Base-by-base conservation (phyloP, 2,888 invertebrate species). In the Drosophila pseudotakahashii region DNA sequence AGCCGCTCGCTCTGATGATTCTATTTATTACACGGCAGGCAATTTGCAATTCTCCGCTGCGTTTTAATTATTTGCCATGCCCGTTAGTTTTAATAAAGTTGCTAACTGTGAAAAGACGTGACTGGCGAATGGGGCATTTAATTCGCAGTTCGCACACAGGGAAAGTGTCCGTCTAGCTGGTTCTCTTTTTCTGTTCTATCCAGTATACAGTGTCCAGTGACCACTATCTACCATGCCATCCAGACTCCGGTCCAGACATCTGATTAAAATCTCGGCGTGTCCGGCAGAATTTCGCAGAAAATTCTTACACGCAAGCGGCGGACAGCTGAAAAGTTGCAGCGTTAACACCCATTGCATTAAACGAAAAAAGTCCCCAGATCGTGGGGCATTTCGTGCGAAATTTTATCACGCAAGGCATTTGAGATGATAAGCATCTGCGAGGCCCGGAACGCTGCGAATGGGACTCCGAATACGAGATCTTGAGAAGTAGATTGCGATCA, bases 61-160 rank as follows among this genome's bases (percentile, higher is more conserved):
- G 80, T 82, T 82, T 82, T 85, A 85, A 82, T 85, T 85, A 82
- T 81, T 81, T 76, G 68, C 76, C 78, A 52, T 54, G 73, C 81
- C 85, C 86, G 84, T 84, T 86, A 86, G 83, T 79, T 84, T 83
- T 84, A 84, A 84, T 84, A 86, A 84, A 84, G 86, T 81, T 86
- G 87, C 84, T 84, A 86, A 84, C 84, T 84, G 84, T 86, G 84
- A 86, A 84, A 75, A 73, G 79, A 86, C 86, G 83, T 84, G 84
- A 86, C 81, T 82, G 67, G 73, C 84, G 78, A 81, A 82, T 80
- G 80, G 80, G 75, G 75, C 81, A 79, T 77, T 77, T 80, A 75
- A 81, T 75, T 81, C 75, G 68, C 73, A 81, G 34, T 37, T 79
- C 75, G 68, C 73, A 77, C 61, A 50, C 41, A 54, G 81, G 78